phyloP scores from a whole-genome alignment of 1,140 invertebrate species.

The Diorhabda sublineata region DNA sequence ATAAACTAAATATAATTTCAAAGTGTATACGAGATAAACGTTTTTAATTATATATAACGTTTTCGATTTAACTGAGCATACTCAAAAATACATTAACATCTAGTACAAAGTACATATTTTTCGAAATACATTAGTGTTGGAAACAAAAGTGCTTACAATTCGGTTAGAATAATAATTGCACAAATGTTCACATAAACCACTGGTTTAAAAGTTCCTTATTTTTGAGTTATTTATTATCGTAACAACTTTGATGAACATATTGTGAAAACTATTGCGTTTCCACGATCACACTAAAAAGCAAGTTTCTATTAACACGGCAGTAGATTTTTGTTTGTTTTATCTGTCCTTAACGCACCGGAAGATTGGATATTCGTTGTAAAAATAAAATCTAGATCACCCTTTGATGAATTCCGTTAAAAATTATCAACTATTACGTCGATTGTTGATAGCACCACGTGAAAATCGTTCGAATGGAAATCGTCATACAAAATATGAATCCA shows the following conservation, averaged over 20 bases:
- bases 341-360: slow-evolving; percentile 34
- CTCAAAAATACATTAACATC: slow-evolving; percentile 26
- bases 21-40: too few species aligned
- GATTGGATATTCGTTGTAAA: slow-evolving; percentile 46
- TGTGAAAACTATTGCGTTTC: slow-evolving; percentile 8
- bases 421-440: slow-evolving; percentile 28
- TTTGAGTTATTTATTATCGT: slow-evolving; percentile 26
- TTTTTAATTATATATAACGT: too few species aligned
- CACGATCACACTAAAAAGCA: slow-evolving; percentile 18
- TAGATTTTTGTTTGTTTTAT: slow-evolving; percentile 30
- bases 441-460: neutral
- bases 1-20: too few species aligned
- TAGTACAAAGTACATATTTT: slow-evolving; percentile 28
- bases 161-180: slow-evolving; percentile 27
- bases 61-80: slow-evolving; percentile 39
- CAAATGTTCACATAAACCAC: slow-evolving; percentile 23
- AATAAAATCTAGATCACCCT: slow-evolving; percentile 47
- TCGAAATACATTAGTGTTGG: slow-evolving; percentile 23
- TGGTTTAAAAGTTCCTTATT: slow-evolving; percentile 8
- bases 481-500: too few species aligned
- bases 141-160: slow-evolving; percentile 29
- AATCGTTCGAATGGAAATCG: too few species aligned
- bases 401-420: slow-evolving; percentile 21
- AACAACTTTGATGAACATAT: slow-evolving; percentile 28
- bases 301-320: slow-evolving; percentile 36